A percentile compares a stretch with the other conserved stretches of the same genome.
These are phyloP conservation scores for Buceros bicornis DNA, from an alignment of 2,797 vertebrate species.

Conservation along the genomic window DNA sequence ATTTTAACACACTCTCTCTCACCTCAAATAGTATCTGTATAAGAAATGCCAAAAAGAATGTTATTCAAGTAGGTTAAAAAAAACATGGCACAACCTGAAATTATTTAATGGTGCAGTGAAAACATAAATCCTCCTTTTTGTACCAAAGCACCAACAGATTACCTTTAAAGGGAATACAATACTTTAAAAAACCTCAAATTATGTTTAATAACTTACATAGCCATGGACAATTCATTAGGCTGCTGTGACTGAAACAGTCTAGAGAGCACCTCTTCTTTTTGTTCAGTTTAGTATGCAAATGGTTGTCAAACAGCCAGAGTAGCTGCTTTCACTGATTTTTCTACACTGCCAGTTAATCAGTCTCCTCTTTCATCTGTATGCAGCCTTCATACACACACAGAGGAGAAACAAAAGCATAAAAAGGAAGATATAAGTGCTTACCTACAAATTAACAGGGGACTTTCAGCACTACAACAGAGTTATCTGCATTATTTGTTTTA, in stretches of 20 bases:
- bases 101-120: constrained; percentile 42
- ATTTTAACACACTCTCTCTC: background rate
- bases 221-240: constrained; percentile 21
- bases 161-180: background rate
- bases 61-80: background rate
- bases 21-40: constrained; percentile 28
- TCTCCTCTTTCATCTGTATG: constrained; percentile 44
- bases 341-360: constrained; percentile 17
- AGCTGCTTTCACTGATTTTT: constrained; percentile 36
- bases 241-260: background rate
- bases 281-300: constrained; percentile 36
- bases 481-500: constrained; percentile 4
- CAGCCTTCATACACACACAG: constrained; percentile 1
- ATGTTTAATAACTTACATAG: background rate
- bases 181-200: background rate
- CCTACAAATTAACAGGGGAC: constrained; percentile 1
- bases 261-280: background rate
- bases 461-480: background rate
- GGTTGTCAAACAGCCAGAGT: constrained; percentile 28
- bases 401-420: background rate
- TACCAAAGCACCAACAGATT: background rate
- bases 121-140: constrained; percentile 58
- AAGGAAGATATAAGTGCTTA: background rate
- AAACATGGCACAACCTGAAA: background rate
- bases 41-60: constrained; percentile 32